Evolutionary conservation across 2,888 invertebrate genomes (phyloP).

Genomic region (Tetrapedia diversipes): DNA sequence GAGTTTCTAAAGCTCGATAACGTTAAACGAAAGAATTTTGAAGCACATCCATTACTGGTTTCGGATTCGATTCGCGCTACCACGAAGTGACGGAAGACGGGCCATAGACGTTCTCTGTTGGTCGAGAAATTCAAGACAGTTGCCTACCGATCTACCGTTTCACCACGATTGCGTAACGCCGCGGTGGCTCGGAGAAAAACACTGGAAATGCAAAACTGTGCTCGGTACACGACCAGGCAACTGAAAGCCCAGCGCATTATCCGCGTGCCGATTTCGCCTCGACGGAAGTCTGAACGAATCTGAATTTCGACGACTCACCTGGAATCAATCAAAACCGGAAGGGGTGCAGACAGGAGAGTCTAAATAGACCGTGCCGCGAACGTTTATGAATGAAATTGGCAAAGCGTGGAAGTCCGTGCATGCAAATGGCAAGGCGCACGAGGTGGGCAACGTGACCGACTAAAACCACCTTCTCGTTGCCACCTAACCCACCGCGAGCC

Average conservation of each 20-base stretch:
- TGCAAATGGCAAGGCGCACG: constrained; percentile 7
- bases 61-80: too few relatives aligned
- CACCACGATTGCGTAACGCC: constrained; percentile 39
- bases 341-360: neutral
- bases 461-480: neutral
- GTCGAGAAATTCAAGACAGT: constrained; percentile 21
- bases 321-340: too few relatives aligned
- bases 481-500: neutral
- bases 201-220: constrained; percentile 49
- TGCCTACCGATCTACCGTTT: constrained; percentile 11
- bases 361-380: neutral
- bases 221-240: constrained; percentile 25
- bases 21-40: too few relatives aligned
- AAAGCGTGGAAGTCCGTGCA: neutral
- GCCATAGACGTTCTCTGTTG: constrained; percentile 17
- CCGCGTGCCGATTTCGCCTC: neutral
- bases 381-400: constrained; percentile 32
- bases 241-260: too few relatives aligned
- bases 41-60: too few relatives aligned
- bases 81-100: too few relatives aligned
- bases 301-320: neutral
- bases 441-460: constrained; percentile 21
- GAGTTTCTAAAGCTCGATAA: too few relatives aligned
- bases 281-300: neutral
- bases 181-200: constrained; percentile 29